Percentiles rank a stretch among this genome's conserved stretches.
Conservation (phyloP, 2,113 vertebrate species). For the Atlantisia rogersi region DNA sequence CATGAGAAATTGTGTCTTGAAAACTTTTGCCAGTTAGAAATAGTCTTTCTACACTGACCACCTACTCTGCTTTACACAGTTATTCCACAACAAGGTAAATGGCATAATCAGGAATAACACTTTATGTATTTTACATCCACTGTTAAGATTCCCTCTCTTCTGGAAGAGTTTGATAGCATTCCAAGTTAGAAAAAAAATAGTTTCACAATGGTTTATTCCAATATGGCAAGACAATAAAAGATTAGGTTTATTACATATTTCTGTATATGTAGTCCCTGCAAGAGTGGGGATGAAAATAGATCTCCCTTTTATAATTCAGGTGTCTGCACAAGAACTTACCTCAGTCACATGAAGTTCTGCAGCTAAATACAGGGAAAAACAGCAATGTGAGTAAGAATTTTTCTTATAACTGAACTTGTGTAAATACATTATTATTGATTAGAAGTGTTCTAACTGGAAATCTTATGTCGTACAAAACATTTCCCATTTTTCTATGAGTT, state of each 20-base stretch:
- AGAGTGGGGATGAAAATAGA: background rate
- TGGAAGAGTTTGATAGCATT: background rate
- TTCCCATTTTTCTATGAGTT: background rate
- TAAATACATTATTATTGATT: background rate
- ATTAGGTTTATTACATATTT: background rate
- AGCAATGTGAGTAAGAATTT: background rate
- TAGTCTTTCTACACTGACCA: background rate
- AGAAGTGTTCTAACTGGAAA: conserved; percentile 37
- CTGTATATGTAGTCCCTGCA: background rate
- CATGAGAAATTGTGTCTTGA: background rate
- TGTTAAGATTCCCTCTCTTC: background rate
- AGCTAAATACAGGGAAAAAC: background rate
- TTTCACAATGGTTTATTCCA: background rate
- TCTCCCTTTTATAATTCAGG: background rate
- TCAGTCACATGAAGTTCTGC: background rate
- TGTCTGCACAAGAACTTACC: background rate
- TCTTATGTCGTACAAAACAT: background rate
- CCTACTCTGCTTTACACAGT: background rate
- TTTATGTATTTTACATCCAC: background rate
- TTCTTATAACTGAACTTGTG: conserved; percentile 1
- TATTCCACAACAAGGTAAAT: background rate
- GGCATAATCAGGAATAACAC: background rate
- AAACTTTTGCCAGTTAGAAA: background rate
- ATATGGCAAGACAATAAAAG: background rate
- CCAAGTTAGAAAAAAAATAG: background rate